Evolutionary conservation across 2,113 vertebrate species (phyloP).

Genomic region (Laticauda colubrina): DNA sequence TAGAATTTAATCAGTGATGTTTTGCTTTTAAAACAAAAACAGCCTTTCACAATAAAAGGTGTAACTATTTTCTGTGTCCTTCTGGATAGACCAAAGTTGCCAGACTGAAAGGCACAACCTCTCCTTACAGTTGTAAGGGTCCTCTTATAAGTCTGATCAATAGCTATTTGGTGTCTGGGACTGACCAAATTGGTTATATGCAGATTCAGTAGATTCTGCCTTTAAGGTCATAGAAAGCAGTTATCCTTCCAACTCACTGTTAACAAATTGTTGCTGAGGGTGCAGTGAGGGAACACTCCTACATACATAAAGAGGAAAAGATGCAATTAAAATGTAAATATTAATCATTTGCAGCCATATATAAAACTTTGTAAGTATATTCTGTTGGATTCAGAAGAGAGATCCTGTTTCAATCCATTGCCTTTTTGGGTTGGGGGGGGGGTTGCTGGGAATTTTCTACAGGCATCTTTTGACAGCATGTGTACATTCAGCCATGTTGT

Average conservation of each 20-base stretch:
- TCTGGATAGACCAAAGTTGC: neutral
- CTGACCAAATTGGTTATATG: neutral
- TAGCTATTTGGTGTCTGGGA: neutral
- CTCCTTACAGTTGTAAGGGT: neutral
- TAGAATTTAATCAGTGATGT: neutral
- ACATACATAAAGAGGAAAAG: neutral
- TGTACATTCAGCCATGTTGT: neutral
- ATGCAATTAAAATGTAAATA: neutral
- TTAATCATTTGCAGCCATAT: neutral
- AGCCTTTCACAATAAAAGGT: neutral
- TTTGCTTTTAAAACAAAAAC: neutral
- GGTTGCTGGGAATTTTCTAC: neutral
- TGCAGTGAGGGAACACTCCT: neutral
- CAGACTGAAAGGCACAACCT: neutral
- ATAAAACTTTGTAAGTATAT: neutral
- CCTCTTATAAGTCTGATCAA: neutral
- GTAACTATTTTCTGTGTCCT: neutral
- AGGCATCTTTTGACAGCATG: neutral
- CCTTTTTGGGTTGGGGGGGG: neutral
- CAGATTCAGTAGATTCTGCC: neutral
- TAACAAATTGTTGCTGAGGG: neutral
- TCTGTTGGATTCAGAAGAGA: neutral
- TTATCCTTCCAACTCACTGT: neutral
- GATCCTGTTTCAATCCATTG: neutral
- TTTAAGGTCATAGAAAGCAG: neutral